Evolutionary conservation across 2,888 invertebrate species (phyloP).

Genomic region (Sarcophaga carnaria): DNA sequence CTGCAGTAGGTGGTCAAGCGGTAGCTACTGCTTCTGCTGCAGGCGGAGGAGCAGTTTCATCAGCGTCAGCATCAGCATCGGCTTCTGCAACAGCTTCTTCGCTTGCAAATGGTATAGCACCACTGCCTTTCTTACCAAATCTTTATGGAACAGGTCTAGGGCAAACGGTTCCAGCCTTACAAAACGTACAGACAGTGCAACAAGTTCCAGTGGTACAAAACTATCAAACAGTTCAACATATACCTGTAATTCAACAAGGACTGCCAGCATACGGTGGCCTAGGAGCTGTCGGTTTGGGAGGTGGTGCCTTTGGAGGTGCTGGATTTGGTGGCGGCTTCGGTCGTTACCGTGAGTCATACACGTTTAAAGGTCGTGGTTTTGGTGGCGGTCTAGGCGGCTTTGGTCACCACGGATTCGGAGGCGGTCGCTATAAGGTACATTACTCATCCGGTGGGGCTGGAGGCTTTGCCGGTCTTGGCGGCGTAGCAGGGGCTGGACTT

Average conservation of each 20-base stretch:
- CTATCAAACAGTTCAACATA: slow-evolving; percentile 71
- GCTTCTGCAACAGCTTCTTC: neutral
- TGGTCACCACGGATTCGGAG: slow-evolving; percentile 69
- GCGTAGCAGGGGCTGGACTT: slow-evolving; percentile 68
- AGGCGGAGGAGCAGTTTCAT: slow-evolving; percentile 3
- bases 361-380: slow-evolving; percentile 74
- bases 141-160: slow-evolving; percentile 38
- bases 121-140: neutral
- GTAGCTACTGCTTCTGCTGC: slow-evolving; percentile 46
- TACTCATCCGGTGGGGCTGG: slow-evolving; percentile 73
- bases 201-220: slow-evolving; percentile 73
- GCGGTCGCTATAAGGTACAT: slow-evolving; percentile 73
- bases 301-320: slow-evolving; percentile 67
- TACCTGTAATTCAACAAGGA: slow-evolving; percentile 71
- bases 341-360: slow-evolving; percentile 74
- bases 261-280: neutral
- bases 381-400: slow-evolving; percentile 73
- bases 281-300: slow-evolving; percentile 57
- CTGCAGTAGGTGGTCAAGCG: slow-evolving; percentile 23
- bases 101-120: neutral
- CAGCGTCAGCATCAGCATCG: slow-evolving; percentile 20
- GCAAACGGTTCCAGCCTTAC: slow-evolving; percentile 73
- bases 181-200: slow-evolving; percentile 73
- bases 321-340: slow-evolving; percentile 76
- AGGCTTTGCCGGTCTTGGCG: slow-evolving; percentile 71